phyloP scores from a whole-genome alignment of 2,113 vertebrate genomes.

The Pituophis catenifer region DNA sequence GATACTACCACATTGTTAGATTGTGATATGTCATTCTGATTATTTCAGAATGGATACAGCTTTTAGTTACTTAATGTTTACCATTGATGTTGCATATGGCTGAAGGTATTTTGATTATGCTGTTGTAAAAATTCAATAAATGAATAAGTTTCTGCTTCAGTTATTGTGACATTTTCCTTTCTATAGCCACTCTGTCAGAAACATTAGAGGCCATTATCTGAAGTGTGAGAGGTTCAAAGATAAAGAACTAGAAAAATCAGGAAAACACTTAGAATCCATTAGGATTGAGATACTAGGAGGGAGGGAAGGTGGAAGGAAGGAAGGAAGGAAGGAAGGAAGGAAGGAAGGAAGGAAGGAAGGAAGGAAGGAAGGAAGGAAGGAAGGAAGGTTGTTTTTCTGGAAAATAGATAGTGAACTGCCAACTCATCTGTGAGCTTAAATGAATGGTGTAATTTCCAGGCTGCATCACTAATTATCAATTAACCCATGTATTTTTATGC shows the following conservation, averaged over 20 bases:
- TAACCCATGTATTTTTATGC: neutral
- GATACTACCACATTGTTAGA: neutral
- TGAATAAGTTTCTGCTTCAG: neutral
- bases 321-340: neutral
- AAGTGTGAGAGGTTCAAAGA: neutral
- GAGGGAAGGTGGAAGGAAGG: neutral
- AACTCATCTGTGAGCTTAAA: neutral
- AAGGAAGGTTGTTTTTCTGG: neutral
- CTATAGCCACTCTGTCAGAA: neutral
- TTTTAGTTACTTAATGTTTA: neutral
- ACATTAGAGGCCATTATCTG: neutral
- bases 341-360: neutral
- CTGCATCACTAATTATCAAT: neutral
- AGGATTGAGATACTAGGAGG: neutral
- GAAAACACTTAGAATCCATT: neutral
- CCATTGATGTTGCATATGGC: neutral
- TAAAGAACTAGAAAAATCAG: neutral
- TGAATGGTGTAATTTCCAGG: neutral
- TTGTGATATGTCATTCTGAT: neutral
- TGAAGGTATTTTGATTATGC: neutral
- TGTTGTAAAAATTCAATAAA: neutral
- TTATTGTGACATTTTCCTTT: neutral
- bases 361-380: neutral
- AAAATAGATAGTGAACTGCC: neutral
- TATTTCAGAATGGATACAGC: neutral